A percentile compares a stretch with the other conserved stretches of the same genome.
phyloP scores from a whole-genome alignment of 1,140 invertebrate genomes.

The Procambarus clarkii region DNA sequence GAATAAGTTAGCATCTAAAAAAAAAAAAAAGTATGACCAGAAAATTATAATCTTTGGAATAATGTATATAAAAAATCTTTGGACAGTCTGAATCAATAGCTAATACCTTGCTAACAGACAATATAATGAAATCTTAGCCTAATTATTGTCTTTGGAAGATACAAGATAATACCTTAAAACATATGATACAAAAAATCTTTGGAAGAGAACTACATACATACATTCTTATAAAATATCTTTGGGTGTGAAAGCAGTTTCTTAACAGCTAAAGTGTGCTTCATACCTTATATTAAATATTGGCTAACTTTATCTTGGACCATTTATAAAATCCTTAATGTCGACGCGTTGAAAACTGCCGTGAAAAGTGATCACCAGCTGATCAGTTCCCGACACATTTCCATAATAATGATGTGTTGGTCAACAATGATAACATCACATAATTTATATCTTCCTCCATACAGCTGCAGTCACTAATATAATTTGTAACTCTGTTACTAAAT shows the following conservation, averaged over 20 bases:
- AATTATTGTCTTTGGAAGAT: not conserved
- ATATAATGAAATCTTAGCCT: not conserved
- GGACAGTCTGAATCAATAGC: not conserved
- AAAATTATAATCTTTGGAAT: slow-evolving; percentile 2
- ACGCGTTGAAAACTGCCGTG: not conserved
- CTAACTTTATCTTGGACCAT: not conserved
- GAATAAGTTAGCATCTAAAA: not conserved
- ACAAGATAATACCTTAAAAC: not conserved
- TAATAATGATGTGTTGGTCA: too few species aligned
- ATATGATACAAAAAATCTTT: slow-evolving; percentile 6
- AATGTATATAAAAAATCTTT: not conserved
- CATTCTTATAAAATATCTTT: not conserved
- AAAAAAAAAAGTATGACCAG: not conserved
- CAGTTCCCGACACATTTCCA: not conserved
- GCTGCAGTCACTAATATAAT: too few species aligned
- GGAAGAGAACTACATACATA: not conserved
- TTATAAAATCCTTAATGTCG: not conserved
- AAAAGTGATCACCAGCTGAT: not conserved
- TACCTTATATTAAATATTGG: not conserved
- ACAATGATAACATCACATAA: too few species aligned
- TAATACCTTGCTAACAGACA: not conserved
- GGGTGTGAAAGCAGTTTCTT: not conserved
- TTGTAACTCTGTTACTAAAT: too few species aligned
- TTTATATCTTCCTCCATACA: too few species aligned
- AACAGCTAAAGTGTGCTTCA: not conserved